Percentiles rank a stretch among this genome's conserved stretches.
These are phyloP conservation scores for Kryptolebias marmoratus DNA, from an alignment of 2,113 vertebrate species.

Conservation along the genomic window DNA sequence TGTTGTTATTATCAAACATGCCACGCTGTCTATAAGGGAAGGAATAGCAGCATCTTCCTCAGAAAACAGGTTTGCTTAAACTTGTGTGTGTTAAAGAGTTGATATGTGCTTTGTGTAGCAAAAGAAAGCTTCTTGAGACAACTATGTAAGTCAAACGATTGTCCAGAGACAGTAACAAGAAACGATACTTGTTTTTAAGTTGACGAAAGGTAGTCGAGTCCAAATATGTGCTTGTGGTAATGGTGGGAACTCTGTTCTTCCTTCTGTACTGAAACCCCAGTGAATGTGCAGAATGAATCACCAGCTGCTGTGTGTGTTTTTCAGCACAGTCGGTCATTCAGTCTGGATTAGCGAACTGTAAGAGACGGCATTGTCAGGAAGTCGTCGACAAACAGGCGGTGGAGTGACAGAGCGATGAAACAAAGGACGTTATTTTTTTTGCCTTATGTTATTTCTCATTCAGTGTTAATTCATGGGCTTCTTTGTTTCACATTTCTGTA, in stretches of 20 bases:
- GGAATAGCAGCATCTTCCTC: too few relatives aligned
- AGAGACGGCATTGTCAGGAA: constrained; percentile 67
- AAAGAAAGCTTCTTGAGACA: background rate
- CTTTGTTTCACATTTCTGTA: background rate
- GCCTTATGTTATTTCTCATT: constrained; percentile 17
- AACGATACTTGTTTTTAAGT: background rate
- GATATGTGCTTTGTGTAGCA: too few relatives aligned
- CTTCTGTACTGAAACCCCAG: constrained; percentile 26
- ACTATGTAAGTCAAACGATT: background rate
- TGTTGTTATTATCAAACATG: too few relatives aligned
- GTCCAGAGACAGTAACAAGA: background rate
- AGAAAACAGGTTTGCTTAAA: too few relatives aligned
- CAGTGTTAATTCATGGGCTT: background rate
- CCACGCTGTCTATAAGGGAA: too few relatives aligned
- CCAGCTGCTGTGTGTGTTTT: constrained; percentile 40
- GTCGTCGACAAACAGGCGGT: constrained; percentile 29
- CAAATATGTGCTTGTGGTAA: background rate
- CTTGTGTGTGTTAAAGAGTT: too few relatives aligned
- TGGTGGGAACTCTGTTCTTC: constrained; percentile 2
- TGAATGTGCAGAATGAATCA: constrained; percentile 42
- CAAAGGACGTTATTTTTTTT: constrained; percentile 42
- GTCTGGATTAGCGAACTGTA: constrained; percentile 67
- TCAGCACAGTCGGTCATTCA: constrained; percentile 72
- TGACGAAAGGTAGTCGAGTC: background rate
- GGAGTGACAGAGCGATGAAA: constrained; percentile 31